Percentiles rank a stretch among this genome's conserved stretches.
Conservation (phyloP, 2,888 invertebrate genomes). For the Parnassius orleans region DNA sequence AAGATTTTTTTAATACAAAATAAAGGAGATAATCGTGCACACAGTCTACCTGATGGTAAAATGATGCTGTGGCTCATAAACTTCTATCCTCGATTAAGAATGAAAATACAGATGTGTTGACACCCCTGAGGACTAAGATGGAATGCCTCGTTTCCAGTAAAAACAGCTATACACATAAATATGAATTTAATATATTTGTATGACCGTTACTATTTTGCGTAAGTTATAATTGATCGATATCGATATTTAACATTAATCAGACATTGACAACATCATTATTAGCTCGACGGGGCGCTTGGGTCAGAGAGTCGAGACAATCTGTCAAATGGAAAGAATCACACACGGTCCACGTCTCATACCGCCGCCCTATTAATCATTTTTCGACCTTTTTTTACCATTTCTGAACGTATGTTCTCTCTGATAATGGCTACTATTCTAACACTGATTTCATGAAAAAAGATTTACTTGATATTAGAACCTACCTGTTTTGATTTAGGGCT, state of each 20-base stretch:
- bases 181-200: too few species aligned
- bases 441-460: constrained; percentile 47
- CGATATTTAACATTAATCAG: constrained; percentile 39
- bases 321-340: constrained; percentile 79
- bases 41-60: too few species aligned
- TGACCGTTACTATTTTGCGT: background rate
- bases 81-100: too few species aligned
- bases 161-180: too few species aligned
- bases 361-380: constrained; percentile 79
- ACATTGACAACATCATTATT: constrained; percentile 64
- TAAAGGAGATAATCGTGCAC: too few species aligned
- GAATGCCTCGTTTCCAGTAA: too few species aligned
- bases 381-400: constrained; percentile 74
- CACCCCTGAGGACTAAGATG: too few species aligned
- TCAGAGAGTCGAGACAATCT: constrained; percentile 79
- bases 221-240: constrained; percentile 50
- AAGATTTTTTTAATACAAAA: too few species aligned
- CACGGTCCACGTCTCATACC: constrained; percentile 61
- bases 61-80: too few species aligned
- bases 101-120: too few species aligned
- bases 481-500: constrained; percentile 34
- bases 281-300: constrained; percentile 74
- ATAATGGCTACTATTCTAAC: constrained; percentile 71
- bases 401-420: constrained; percentile 72
- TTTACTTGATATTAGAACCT: constrained; percentile 17